phyloP scores from a whole-genome alignment of 2,797 vertebrate genomes.

The Triplophysa yarkandensis region DNA sequence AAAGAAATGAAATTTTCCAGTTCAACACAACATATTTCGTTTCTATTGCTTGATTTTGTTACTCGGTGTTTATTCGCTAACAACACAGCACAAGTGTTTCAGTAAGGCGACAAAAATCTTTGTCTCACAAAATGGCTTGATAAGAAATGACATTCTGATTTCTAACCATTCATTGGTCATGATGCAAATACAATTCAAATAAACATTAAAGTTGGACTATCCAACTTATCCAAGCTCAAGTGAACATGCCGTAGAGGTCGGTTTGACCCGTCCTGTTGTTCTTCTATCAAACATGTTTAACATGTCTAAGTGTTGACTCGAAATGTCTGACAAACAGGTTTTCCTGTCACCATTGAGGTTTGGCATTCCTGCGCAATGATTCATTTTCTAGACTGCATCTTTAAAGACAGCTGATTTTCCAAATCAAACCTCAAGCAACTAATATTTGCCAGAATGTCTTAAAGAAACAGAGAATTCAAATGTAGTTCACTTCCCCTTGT shows the following conservation, averaged over 20 bases:
- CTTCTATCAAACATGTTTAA: conserved; percentile 1
- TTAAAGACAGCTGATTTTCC: conserved; percentile 7
- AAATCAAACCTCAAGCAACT: conserved; percentile 23
- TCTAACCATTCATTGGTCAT: conserved; percentile 16
- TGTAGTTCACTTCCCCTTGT: neutral
- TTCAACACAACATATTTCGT: neutral
- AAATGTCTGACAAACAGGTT: neutral
- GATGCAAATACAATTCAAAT: conserved; percentile 41
- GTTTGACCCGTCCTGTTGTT: conserved; percentile 12
- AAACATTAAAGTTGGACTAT: neutral
- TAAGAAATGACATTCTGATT: conserved; percentile 21
- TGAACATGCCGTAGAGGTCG: conserved; percentile 9
- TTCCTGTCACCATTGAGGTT: neutral
- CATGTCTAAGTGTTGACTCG: neutral
- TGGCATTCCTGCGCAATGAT: neutral
- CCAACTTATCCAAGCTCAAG: neutral
- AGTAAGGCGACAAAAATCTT: conserved; percentile 21
- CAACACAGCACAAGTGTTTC: conserved; percentile 1
- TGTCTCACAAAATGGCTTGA: conserved; percentile 30
- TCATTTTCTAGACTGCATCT: neutral
- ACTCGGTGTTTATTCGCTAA: conserved; percentile 2
- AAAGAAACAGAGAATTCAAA: conserved; percentile 17
- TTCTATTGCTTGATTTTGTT: conserved; percentile 4
- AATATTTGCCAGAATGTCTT: neutral
- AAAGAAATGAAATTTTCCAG: neutral